Evolutionary conservation across 2,113 vertebrate species (phyloP).

Genomic region (Falco punctatus): DNA sequence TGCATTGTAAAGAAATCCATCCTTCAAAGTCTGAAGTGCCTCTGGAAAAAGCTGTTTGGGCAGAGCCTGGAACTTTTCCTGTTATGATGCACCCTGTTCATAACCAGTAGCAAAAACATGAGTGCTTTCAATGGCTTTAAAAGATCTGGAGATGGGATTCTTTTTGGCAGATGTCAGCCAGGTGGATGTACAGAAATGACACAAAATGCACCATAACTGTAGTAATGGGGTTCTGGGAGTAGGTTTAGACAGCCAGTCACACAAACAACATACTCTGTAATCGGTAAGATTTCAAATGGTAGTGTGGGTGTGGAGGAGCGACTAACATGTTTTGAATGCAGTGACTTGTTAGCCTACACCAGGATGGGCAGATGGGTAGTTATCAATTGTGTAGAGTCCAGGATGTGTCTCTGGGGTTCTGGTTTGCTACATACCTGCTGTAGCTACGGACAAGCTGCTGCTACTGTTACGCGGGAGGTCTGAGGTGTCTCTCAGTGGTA

Average conservation of each 20-base stretch:
- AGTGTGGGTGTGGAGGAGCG: neutral
- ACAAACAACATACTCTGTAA: neutral
- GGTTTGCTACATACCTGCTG: neutral
- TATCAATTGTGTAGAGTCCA: neutral
- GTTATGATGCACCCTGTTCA: neutral
- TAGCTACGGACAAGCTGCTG: neutral
- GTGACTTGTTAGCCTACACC: neutral
- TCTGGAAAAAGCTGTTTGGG: neutral
- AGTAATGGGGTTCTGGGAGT: neutral
- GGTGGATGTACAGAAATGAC: neutral
- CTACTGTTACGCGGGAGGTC: neutral
- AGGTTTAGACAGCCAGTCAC: neutral
- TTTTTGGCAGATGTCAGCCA: neutral
- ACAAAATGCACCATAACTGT: neutral
- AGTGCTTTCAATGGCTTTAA: fast-evolving
- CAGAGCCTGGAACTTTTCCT: neutral
- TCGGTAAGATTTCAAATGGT: neutral
- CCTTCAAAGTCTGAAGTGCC: neutral
- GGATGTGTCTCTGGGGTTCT: neutral
- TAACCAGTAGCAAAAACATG: fast-evolving
- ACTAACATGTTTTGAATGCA: neutral
- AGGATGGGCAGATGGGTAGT: neutral
- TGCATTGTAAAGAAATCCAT: neutral
- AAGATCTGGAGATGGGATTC: neutral
- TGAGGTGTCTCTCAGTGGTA: neutral